Conservation (phyloP, 2,113 vertebrate genomes). For the Lophius piscatorius region DNA sequence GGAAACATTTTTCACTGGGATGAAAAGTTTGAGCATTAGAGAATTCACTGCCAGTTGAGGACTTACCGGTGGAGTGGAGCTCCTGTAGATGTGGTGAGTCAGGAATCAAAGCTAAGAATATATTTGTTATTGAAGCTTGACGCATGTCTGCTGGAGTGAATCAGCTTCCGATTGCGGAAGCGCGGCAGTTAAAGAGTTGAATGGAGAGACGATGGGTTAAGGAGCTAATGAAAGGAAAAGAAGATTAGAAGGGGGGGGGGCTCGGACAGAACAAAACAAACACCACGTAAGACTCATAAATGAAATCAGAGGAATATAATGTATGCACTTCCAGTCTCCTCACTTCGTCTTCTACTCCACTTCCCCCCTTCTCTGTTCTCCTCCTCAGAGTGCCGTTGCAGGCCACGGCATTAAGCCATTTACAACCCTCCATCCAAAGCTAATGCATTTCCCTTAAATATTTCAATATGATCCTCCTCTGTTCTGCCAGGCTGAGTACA, state of each 20-base stretch:
- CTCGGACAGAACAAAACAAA: neutral
- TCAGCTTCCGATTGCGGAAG: slow-evolving; percentile 36
- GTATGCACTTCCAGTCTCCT: neutral
- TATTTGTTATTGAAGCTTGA: slow-evolving; percentile 29
- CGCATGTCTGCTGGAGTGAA: slow-evolving; percentile 8
- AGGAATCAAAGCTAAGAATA: slow-evolving; percentile 56
- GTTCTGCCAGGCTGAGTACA: slow-evolving; percentile 51
- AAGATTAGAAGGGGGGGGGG: slow-evolving; percentile 5
- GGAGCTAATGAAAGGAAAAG: slow-evolving; percentile 18
- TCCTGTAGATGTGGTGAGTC: slow-evolving; percentile 47
- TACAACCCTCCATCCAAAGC: slow-evolving; percentile 52
- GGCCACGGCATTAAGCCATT: slow-evolving; percentile 33
- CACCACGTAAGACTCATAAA: neutral
- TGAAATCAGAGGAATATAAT: slow-evolving; percentile 5
- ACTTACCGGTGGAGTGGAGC: slow-evolving; percentile 3
- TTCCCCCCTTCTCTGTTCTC: slow-evolving; percentile 2
- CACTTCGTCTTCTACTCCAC: neutral
- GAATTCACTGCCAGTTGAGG: slow-evolving; percentile 13
- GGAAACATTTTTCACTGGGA: slow-evolving; percentile 4
- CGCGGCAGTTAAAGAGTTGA: slow-evolving; percentile 14
- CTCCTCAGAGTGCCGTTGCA: slow-evolving; percentile 36
- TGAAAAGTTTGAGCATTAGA: slow-evolving; percentile 13
- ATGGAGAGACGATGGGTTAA: slow-evolving; percentile 22
- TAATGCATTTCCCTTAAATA: slow-evolving; percentile 81
- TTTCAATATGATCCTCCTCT: slow-evolving; percentile 67